Evolutionary conservation across 2,797 vertebrate genomes (phyloP).

Genomic region (Cuniculus paca): DNA sequence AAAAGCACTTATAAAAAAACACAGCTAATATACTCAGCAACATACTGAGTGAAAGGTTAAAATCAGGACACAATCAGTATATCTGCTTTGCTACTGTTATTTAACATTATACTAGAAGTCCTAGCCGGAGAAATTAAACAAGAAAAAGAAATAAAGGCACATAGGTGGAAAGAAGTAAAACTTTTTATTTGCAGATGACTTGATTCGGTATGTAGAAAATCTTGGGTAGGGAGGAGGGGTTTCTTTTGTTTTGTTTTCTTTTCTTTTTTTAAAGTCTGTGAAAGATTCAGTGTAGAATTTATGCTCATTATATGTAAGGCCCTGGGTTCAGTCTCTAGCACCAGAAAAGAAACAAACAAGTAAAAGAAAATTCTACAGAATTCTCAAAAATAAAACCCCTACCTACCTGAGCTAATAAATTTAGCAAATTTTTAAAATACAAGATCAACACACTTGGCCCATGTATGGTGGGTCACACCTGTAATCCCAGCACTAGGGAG

Average conservation of each 20-base stretch:
- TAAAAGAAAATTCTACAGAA: neutral
- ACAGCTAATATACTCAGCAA: neutral
- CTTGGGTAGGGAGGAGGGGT: neutral
- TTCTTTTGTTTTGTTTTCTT: neutral
- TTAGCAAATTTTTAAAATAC: neutral
- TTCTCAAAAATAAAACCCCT: neutral
- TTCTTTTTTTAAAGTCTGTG: neutral
- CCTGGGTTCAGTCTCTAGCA: neutral
- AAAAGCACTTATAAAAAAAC: neutral
- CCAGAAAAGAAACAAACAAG: neutral
- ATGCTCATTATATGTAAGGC: neutral
- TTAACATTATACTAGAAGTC: constrained; percentile 4
- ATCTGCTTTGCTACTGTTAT: neutral
- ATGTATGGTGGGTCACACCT: neutral
- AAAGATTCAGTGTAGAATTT: neutral
- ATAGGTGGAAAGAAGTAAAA: neutral
- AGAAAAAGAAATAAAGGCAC: constrained; percentile 2
- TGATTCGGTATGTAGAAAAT: constrained; percentile 19
- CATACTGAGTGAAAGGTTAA: neutral
- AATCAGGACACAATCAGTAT: neutral
- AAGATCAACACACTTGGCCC: neutral
- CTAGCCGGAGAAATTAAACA: neutral
- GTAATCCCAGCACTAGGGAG: neutral
- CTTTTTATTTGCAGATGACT: neutral
- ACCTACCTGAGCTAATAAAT: neutral